Evolutionary conservation across 1,140 invertebrate genomes (phyloP).

Genomic region (Lerema accius): DNA sequence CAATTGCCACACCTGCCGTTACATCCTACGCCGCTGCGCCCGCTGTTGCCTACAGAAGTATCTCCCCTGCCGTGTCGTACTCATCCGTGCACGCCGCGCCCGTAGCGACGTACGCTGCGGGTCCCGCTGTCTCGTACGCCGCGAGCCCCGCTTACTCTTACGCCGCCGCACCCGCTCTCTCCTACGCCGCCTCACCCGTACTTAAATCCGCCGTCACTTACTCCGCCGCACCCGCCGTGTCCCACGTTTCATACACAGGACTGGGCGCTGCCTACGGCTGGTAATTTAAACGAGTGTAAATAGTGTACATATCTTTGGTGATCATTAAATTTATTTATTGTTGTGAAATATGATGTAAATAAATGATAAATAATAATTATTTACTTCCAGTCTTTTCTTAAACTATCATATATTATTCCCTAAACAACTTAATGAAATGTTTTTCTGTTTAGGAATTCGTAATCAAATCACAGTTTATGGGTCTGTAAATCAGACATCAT

Average conservation of each 20-base stretch:
- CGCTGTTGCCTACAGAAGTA: background rate
- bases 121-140: conserved; percentile 36
- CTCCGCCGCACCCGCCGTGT: conserved; percentile 53
- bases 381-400: no score
- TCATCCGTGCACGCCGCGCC: conserved; percentile 26
- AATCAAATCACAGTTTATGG: no score
- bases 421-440: no score
- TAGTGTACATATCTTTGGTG: conserved; percentile 1
- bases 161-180: background rate
- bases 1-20: no score
- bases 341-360: conserved; percentile 5
- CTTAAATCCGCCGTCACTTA: conserved; percentile 40
- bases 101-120: conserved; percentile 13
- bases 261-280: conserved; percentile 50
- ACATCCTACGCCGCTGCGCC: conserved; percentile 2
- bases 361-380: conserved; percentile 14
- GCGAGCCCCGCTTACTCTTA: conserved; percentile 30
- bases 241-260: conserved; percentile 53
- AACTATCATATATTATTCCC: no score
- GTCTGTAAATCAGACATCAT: no score
- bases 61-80: conserved; percentile 34
- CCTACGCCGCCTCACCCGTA: conserved; percentile 42
- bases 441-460: no score
- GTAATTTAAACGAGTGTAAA: conserved; percentile 32
- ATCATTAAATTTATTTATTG: conserved; percentile 32